Conservation (phyloP, 2,888 invertebrate genomes). For the Cephus spinipes region DNA sequence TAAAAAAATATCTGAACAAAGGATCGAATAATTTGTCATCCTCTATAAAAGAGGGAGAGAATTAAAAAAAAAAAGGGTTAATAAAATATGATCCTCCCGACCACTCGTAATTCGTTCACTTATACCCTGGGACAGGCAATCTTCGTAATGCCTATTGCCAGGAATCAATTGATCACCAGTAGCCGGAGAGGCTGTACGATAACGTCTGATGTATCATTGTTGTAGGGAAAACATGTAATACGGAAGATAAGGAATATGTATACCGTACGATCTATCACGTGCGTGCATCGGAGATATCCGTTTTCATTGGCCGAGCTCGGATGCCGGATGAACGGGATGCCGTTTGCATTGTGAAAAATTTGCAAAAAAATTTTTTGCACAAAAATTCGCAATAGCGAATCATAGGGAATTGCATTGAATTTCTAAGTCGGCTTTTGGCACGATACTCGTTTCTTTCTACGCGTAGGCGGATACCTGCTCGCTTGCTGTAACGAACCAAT, state of each 20-base stretch:
- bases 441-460: too few relatives aligned
- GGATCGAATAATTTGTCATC: conserved; percentile 39
- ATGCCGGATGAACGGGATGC: too few relatives aligned
- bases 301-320: not conserved
- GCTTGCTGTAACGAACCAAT: not conserved
- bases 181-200: conserved; percentile 31
- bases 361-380: too few relatives aligned
- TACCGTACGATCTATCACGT: not conserved
- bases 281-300: not conserved
- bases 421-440: too few relatives aligned
- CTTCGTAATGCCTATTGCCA: conserved; percentile 21
- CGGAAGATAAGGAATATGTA: not conserved
- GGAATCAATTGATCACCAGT: conserved; percentile 35
- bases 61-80: too few relatives aligned
- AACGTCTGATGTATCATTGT: conserved; percentile 29
- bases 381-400: too few relatives aligned
- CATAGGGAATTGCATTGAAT: too few relatives aligned
- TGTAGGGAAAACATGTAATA: conserved; percentile 4
- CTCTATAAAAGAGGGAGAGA: conserved; percentile 9
- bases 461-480: too few relatives aligned
- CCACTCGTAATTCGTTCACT: not conserved
- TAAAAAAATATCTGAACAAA: conserved; percentile 38
- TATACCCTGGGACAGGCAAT: conserved; percentile 15
- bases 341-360: too few relatives aligned
- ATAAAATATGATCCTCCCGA: too few relatives aligned